Evolutionary conservation across 2,113 vertebrate genomes (phyloP).

Genomic region (human): GRCh38 chr12:123655501-123656000

Average conservation of each 20-base stretch:
- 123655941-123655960: neutral
- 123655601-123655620: neutral
- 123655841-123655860: accelerated
- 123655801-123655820: conserved; percentile 96
- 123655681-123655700: no score
- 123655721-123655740: no score
- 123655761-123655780: conserved; percentile 91
- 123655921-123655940: neutral
- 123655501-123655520: neutral
- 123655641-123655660: accelerated
- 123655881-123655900: neutral
- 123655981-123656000: neutral
- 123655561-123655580: accelerated
- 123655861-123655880: neutral
- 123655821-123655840: conserved; percentile 86
- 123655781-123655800: conserved; percentile 96
- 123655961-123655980: neutral
- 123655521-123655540: neutral
- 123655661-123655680: neutral
- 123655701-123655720: neutral
- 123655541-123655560: neutral
- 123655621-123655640: neutral
- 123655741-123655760: neutral
- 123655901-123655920: neutral
- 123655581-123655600: neutral